Base-by-base conservation (phyloP, 2,797 vertebrate genomes). In the Phalanger gymnotis region DNA sequence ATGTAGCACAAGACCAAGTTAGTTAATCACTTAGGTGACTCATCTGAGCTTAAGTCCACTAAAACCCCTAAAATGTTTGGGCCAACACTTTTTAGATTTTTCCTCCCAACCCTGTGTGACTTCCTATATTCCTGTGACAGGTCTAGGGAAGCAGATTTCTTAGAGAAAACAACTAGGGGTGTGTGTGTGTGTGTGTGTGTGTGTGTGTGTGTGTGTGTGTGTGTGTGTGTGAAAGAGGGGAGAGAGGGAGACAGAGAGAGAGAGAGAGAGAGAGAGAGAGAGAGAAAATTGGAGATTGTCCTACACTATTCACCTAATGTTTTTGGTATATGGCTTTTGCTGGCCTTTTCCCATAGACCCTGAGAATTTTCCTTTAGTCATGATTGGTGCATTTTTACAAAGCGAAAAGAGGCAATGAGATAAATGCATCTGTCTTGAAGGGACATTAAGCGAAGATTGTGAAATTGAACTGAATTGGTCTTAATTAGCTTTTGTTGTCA, bases 391-490 rank as follows among this genome's bases (percentile, higher is more conserved):
- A 93, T 95, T 94, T 98, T 97, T 96, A 95, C 92, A 96, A 95
- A 96, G 91, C 92, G 95, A 95, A 97, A 97, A 95, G 53, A 95
- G 57, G 53, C 4, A 55, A 54, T 91, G 54, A 92, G 95, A 93
- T 95, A 97, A 96, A 94, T 53, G 14, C 10, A 93, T 94, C 56
- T 97, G 53, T 96, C 95, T 93, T 5, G 92, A 96, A 97, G 40
- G 94, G 93, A 93, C 52, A 93, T 91, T 96, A 57, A 47, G 22
- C 91, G 95, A 96, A 95, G 22, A 90, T 92, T 81, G 91, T 56
- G 53, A 96, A 97, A 94, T 92, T 91, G 91, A 96, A 95, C 53
- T 51, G 93, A 96, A 96, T 73, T 92, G 58, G 31, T 89, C 53
- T 53, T 47, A 73, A 90, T 96, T 91, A 19, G 61, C 53, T 94